Base-by-base conservation (phyloP, 2,113 vertebrate genomes). In the Pungitius pungitius region DNA sequence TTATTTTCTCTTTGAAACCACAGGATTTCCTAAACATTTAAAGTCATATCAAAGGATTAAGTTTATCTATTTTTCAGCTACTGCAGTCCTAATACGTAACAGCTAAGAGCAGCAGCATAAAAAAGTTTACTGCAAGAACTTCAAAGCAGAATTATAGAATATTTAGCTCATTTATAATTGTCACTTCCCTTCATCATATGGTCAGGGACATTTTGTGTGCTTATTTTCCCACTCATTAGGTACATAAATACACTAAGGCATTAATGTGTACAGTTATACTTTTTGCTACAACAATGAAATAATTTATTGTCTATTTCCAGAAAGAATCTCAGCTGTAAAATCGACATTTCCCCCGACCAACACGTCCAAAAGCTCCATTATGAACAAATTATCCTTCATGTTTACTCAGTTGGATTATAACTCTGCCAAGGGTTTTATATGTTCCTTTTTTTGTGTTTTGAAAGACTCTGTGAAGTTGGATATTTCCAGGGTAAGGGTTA, bases 1-100 rank as follows among this genome's bases (percentile, higher is more conserved):
- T 11, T 7, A 6, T 51, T 59, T 58, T 33, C n/a, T 27, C 42
- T 33, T 61, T 58, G 47, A 67, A 62, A 74, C 62, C 15, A 74
- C 61, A 67, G 63, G 15, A 26, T 14, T 73, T 56, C 39, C 35
- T 60, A 69, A 67, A 77, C 68, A 78, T 66, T 61, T 73, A 83
- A 64, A 61, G 24, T 66, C 67, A 27, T 24, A 6, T 22, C 13
- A 55, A 30, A 76, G 11, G 43, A 20, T 22, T 43, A 10, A 14
- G 40, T 55, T 35, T 73, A 15, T 57, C n/a, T 52, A 35, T 45
- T 74, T 57, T 65, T 14, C 58, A 75, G 54, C 51, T 47, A 51
- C 55, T 45, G 24, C 45, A 70, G 37, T 43, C 17, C 11, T n/a
- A 55, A 57, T 15, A 64, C n/a, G 7, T 56, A n/a, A n/a, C n/a